A percentile compares a stretch with the other conserved stretches of the same genome.
Conservation (phyloP, 2,888 invertebrate genomes). For the Pachydiplax longipennis region DNA sequence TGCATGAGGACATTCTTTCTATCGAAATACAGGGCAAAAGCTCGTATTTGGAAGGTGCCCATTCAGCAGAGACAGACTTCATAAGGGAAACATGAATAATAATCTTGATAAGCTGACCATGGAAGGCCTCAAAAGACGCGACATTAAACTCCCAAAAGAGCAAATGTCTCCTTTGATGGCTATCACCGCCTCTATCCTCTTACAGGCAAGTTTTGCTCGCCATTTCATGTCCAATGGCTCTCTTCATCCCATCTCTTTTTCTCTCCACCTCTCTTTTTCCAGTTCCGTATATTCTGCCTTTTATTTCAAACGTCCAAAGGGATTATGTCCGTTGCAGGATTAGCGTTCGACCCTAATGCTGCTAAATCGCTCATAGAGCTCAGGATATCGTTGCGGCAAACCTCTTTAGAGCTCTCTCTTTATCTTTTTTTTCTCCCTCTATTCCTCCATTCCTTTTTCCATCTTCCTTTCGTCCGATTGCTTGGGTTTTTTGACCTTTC, state of each 20-base stretch:
- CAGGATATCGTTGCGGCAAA: neutral
- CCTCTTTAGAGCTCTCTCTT: neutral
- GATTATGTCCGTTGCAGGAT: neutral
- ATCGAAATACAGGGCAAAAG: too few relatives aligned
- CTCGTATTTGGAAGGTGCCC: too few relatives aligned
- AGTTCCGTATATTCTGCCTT: neutral
- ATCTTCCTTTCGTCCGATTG: neutral
- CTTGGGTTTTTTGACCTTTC: neutral
- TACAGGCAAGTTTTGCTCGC: neutral
- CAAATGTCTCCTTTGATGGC: neutral
- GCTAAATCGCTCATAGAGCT: neutral
- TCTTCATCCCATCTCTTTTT: neutral
- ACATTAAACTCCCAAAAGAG: neutral
- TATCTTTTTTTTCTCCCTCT: neutral
- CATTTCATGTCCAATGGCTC: neutral
- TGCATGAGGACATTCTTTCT: too few relatives aligned
- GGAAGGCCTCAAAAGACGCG: neutral
- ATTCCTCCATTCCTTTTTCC: neutral
- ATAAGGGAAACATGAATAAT: too few relatives aligned
- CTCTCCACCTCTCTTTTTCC: neutral
- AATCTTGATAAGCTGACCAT: too few relatives aligned
- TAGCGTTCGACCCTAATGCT: neutral
- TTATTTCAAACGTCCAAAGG: neutral
- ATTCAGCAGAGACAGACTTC: too few relatives aligned
- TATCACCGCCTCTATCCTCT: neutral